Evolutionary conservation across 2,888 invertebrate genomes (phyloP), one percentile per base, ranked within the genome.

Genomic region (Leucozona laternaria): DNA sequence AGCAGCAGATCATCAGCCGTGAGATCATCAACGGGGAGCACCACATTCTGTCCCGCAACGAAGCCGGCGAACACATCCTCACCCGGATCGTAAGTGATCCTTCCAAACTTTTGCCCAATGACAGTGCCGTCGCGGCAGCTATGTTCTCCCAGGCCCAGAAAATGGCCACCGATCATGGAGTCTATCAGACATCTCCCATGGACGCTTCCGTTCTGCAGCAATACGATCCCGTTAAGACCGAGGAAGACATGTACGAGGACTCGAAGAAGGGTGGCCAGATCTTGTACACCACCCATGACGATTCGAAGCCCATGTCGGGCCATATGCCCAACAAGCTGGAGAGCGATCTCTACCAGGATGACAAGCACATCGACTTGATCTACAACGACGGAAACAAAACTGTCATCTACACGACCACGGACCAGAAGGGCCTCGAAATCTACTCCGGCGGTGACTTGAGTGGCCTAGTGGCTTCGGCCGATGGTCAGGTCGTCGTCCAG

Each of bases 301-400:
- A 94, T 11, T 93, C 89, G 0, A 92, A 92, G 57, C 90, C 92
- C 45, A 55, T 92, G 87, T 89, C 92, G 7, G 58, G 78, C 50
- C 92, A 91, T 64, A 75, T 92, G 87, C 92, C 89, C 10, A 89
- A 91, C 58, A 92, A 92, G 75, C 88, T 92, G 17, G 92, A 92
- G 53, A 90, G 90, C 20, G 92, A 92, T 40, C 88, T 96, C 94
- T 92, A 92, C 88, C 91, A 91, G 68, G 76, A 90, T 55, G 92
- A 92, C 71, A 92, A 92, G 70, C 96, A 96, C 89, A 96, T 96
- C 91, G 96, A 97, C 92, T 93, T 97, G 90, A 97, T 97, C 90
- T 97, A 96, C 92, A 96, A 96, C 91, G 96, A 96, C 90, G 96
- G 96, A 60, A 96, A 96, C 91, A 96, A 97, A 91, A 96, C 96